Base-by-base conservation (phyloP, 2,797 vertebrate genomes). In the Artibeus lituratus region DNA sequence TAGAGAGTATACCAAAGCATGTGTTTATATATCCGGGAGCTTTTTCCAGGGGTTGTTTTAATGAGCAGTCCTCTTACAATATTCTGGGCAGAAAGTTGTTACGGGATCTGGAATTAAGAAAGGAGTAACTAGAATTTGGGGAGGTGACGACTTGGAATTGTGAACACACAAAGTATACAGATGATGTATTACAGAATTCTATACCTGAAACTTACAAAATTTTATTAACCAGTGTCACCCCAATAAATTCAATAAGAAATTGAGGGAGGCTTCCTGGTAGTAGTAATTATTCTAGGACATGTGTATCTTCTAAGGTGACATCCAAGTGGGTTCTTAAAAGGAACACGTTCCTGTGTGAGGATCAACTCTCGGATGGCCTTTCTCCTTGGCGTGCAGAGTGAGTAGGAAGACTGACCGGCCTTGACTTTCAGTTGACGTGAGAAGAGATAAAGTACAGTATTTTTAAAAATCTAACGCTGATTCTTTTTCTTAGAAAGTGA, bases 401-500 rank as follows among this genome's bases (percentile, higher is more conserved):
- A 26, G n/a, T 35, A 57, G 26, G 69, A 83, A 89, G 53, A 80
- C 44, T 37, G n/a, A 80, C 7, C 15, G 92, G 62, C 67, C 9
- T 0, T 95, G 32, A 87, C 18, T 95, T 73, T 84, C 24, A 94
- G 37, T 76, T 87, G 72, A 59, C 39, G 10, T 74, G n/a, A 90
- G 32, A 55, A 44, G n/a, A 90, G 10, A 62, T 69, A 82, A 72
- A 73, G 12, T 89, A 51, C 76, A 85, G 88, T 92, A 35, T 86
- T 94, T 83, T 91, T 77, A 2, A 62, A 7, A 77, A 37, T 90
- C 47, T n/a, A 65, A 91, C 76, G 15, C 35, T 26, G 37, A 44
- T 88, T 87, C 29, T 72, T 82, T 96, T 94, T 94, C 69, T 65
- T 92, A 92, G 85, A 57, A 95, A 90, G 59, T 44, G 10, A 51